Evolutionary conservation across 1,140 invertebrate species (phyloP).

Genomic region (Ceratina japonica): DNA sequence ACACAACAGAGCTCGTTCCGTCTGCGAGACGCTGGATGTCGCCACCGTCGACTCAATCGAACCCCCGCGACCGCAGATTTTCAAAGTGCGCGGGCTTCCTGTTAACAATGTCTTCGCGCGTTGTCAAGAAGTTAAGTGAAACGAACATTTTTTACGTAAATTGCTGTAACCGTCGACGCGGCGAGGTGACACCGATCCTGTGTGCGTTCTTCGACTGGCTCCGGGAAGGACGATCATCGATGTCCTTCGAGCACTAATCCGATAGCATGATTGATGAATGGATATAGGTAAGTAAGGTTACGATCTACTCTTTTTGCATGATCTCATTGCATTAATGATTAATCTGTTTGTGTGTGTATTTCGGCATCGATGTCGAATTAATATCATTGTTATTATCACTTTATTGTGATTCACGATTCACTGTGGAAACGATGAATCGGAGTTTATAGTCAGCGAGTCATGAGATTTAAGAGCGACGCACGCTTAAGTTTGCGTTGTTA

Average conservation of each 20-base stretch:
- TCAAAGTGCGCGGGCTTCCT: slow-evolving; percentile 30
- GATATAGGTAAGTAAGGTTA: slow-evolving; percentile 2
- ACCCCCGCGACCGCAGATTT: background rate
- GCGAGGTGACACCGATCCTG: background rate
- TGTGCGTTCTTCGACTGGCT: no score
- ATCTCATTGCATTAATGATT: background rate
- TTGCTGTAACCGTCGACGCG: background rate
- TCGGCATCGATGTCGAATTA: background rate
- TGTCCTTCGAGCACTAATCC: no score
- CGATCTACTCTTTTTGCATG: background rate
- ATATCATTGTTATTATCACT: slow-evolving; percentile 24
- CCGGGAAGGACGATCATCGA: no score
- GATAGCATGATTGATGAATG: no score
- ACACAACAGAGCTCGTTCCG: slow-evolving; percentile 3
- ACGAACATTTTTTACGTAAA: no score
- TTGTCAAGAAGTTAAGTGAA: no score
- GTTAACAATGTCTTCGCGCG: no score
- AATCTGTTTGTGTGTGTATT: no score
- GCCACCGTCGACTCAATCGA: background rate
- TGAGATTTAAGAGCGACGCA: slow-evolving; percentile 23
- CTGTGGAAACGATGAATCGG: slow-evolving; percentile 8
- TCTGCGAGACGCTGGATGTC: slow-evolving; percentile 46
- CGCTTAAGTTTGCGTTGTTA: slow-evolving; percentile 40
- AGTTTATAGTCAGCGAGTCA: background rate
- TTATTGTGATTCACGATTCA: slow-evolving; percentile 40